A percentile compares a stretch with the other conserved stretches of the same genome.
These are phyloP conservation scores for Tetragnatha montana DNA, from an alignment of 2,888 invertebrate genomes.

Conservation along the genomic window DNA sequence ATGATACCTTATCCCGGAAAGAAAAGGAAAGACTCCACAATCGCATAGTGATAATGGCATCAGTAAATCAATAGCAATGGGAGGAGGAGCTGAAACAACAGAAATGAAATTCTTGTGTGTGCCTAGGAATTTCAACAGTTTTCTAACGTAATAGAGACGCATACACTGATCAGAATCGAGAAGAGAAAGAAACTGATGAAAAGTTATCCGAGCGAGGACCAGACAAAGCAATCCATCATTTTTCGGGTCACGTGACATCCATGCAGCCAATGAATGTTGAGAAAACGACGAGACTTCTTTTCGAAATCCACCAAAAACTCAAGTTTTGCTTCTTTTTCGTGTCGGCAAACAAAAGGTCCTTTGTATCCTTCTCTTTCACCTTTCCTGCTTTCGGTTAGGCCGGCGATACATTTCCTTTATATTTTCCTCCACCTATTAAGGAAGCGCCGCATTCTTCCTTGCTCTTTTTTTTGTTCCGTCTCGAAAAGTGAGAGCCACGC, in stretches of 20 bases:
- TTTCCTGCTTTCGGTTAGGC: conserved; percentile 58
- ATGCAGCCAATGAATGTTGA: conserved; percentile 66
- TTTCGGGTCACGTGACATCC: conserved; percentile 55
- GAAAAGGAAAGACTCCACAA: conserved; percentile 4
- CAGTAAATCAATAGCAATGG: conserved; percentile 37
- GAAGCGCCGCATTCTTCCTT: neutral
- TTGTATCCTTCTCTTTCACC: conserved; percentile 56
- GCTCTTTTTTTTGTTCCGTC: neutral
- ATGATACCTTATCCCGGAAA: neutral
- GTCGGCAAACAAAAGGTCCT: conserved; percentile 58
- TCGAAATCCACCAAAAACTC: conserved; percentile 41
- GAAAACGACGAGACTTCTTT: conserved; percentile 55
- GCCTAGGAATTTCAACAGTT: conserved; percentile 43
- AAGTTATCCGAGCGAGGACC: conserved; percentile 52
- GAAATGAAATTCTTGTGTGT: conserved; percentile 37
- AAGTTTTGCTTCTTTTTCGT: conserved; percentile 50
- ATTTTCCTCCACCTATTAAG: neutral
- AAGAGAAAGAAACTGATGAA: conserved; percentile 55
- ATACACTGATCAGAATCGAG: conserved; percentile 36
- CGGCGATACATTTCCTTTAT: conserved; percentile 25
- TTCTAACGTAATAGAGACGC: conserved; percentile 49
- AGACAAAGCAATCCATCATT: conserved; percentile 68
- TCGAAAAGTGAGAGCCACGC: conserved; percentile 14
- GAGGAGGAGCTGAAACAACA: conserved; percentile 33
- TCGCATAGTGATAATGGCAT: conserved; percentile 17